Evolutionary conservation across 2,113 vertebrate species (phyloP), one percentile per base, ranked within the genome.

Genomic region (Corythornis vintsioides): DNA sequence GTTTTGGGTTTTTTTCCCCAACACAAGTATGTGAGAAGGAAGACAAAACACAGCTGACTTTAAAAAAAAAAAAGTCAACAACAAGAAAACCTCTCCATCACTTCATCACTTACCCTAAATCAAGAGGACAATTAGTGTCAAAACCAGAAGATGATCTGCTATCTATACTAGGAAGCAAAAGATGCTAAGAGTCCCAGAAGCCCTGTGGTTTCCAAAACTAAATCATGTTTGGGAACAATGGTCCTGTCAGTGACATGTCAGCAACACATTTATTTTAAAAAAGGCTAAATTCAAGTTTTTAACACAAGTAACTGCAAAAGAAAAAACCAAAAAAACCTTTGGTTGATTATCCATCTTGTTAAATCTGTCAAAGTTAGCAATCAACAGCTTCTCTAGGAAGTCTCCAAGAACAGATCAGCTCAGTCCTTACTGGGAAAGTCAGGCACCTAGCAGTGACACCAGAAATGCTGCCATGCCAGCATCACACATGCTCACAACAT

Each of bases 231-330:
- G 85, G 87, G 78, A 97, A 91, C 48, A 93, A 64, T 55, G 78
- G 91, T 82, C 74, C 72, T 92, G 71, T 94, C 31, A 69, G 86
- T 40, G 72, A 55, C 47, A 57, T 42, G 67, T 88, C 64, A 78
- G 43, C 89, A 95, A 90, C 45, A 86, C 45, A 89, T 87, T 91
- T 95, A 92, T 96, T 93, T 89, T 57, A 81, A 97, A 94, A 96
- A 95, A 95, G 48, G 84, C 89, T 94, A 88, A 93, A 89, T 90
- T 95, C 86, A 96, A 91, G 48, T 86, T 93, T 96, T 95, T 83
- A 96, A 94, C 57, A 83, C 78, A 93, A 94, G 69, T 95, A 88
- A 96, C 88, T 93, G 81, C 64, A 86, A 95, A 95, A 93, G 38
- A 71, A 45, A 11, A 26, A 38, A 31, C 7, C 29, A 29, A 73